Base-by-base conservation (phyloP, 2,113 vertebrate genomes). In the Eupsittula cactorum region DNA sequence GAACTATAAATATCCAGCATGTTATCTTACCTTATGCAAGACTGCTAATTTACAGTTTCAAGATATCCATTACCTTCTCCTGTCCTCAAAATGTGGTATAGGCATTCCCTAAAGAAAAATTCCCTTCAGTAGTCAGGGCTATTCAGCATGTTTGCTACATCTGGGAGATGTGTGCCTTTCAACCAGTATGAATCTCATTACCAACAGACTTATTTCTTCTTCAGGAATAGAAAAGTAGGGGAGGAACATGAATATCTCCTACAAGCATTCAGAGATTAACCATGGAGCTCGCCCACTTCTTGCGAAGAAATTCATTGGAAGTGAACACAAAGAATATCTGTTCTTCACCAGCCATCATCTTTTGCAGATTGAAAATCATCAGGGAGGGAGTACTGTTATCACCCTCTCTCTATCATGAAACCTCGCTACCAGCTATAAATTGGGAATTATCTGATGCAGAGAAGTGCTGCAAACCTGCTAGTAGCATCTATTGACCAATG, bases 371-470 rank as follows among this genome's bases (percentile, higher is more conserved):
- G 10, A n/a, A 52, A 23, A 9, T 24, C 5, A 28, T 0, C 1
- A 64, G 4, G 35, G 7, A 83, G 3, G 10, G 13, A 64, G 6
- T 11, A 37, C 6, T 50, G 11, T 1, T 74, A 10, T 15, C 27
- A 79, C 6, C n/a, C 12, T 46, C 35, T n/a, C n/a, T 37, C 12
- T 25, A 14, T n/a, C 63, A 47, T 33, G 20, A 82, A 70, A 37
- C 4, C 7, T 9, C 27, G 17, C 5, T 8, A 33, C 3, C 29
- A 86, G 5, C 11, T 37, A 29, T 16, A 41, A 16, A 2, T 0
- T 49, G 4, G 15, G 14, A 21, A 52, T 2, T 18, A 27, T n/a
- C 28, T 35, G 13, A 27, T 11, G 3, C 18, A 53, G 27, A 37
- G 7, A 60, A 69, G 7, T 31, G 19, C 29, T 57, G 25, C 35